Base-by-base conservation (phyloP, 2,888 invertebrate species). In the Invenusta paracnida region DNA sequence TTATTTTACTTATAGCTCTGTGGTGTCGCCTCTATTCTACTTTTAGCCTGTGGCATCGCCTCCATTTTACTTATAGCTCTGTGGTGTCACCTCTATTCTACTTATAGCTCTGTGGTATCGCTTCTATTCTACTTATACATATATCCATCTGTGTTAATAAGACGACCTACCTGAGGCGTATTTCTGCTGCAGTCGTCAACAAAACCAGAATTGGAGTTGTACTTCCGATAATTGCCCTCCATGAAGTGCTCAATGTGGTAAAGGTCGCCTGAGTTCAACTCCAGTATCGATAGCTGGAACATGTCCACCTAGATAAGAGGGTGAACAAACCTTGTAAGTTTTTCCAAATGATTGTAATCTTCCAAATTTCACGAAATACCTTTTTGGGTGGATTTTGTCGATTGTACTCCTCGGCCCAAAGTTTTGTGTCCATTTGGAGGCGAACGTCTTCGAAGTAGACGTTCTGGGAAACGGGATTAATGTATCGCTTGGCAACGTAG, bases 361-460 rank as follows among this genome's bases (percentile, higher is more conserved):
- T 73, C 11, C 73, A 73, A 73, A 2, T 5, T 73, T 23, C 17
- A 25, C 23, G 27, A 82, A 86, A 25, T 88, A 92, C 93, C 90
- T 93, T 93, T 89, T 93, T 93, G 2, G 93, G 93, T 67, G 93
- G 93, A 88, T 93, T 93, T 88, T 93, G 93, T 79, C 93, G 89
- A 89, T 93, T 93, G 90, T 91, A 93, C 88, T 93, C 93, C 89
- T 93, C 93, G 11, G 93, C 93, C 93, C 93, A 93, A 79, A 93
- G 89, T 88, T 93, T 93, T 30, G 93, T 93, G 89, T 93, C 93
- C 93, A 93, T 93, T 90, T 93, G 93, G n/a, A 93, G 90, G 86
- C 91, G 91, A 31, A 93, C 93, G 89, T 93, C 93, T 87, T 93
- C 92, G 89, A 93, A 93, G 88, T 93, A 92, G 0, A 92, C 92